Conservation (phyloP, 2,113 vertebrate species). For the Rhizomys pruinosus region DNA sequence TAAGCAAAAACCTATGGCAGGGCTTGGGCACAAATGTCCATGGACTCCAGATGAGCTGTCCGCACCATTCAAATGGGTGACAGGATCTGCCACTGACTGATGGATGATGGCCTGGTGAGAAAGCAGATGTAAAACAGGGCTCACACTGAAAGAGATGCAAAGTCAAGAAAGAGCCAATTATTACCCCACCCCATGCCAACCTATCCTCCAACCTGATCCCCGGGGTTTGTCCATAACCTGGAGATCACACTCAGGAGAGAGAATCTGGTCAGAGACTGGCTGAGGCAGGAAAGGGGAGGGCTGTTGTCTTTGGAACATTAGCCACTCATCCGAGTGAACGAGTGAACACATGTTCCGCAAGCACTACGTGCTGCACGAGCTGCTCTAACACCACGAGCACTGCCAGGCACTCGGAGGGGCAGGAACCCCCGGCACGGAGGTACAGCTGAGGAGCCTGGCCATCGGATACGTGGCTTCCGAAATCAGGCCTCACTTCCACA, state of each 20-base stretch:
- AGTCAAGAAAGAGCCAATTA: not conserved
- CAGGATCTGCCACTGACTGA: not conserved
- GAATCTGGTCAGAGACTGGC: not conserved
- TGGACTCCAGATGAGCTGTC: not conserved
- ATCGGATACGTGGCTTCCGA: not conserved
- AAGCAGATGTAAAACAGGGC: not conserved
- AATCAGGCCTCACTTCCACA: not conserved
- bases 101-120: not conserved
- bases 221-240: not conserved
- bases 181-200: not conserved
- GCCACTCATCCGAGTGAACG: not conserved
- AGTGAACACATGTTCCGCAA: not conserved
- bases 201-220: not conserved
- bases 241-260: constrained; percentile 24
- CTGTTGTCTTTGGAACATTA: not conserved
- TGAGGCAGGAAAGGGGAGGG: not conserved
- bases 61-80: constrained; percentile 17
- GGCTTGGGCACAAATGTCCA: not conserved
- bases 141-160: not conserved
- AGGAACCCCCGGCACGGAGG: not conserved
- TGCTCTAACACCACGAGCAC: not conserved
- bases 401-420: not conserved
- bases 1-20: not conserved
- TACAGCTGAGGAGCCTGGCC: too few relatives aligned
- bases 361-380: not conserved